Percentiles rank a stretch among this genome's conserved stretches.
Conservation (phyloP, 2,888 invertebrate genomes). For the Bombylius major region DNA sequence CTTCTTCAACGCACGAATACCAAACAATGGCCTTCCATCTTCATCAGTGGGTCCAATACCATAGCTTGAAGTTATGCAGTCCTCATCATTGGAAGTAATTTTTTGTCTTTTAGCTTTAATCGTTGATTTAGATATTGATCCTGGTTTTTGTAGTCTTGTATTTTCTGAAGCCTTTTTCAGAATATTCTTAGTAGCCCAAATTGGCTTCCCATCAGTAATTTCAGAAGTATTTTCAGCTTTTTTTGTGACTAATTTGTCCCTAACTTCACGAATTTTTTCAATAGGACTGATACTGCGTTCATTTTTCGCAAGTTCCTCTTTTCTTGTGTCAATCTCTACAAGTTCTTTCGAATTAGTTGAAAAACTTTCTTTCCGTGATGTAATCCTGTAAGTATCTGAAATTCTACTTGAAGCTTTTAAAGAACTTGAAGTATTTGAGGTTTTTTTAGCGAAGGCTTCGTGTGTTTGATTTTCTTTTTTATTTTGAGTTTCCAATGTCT, state of each 20-base stretch:
- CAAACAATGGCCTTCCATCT: conserved; percentile 65
- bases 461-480: conserved; percentile 13
- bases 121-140: conserved; percentile 25
- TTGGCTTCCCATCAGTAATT: conserved; percentile 43
- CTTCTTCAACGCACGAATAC: conserved; percentile 56
- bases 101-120: conserved; percentile 29
- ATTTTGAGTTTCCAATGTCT: conserved; percentile 39
- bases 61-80: conserved; percentile 66
- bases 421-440: conserved; percentile 8
- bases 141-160: conserved; percentile 33
- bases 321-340: conserved; percentile 11
- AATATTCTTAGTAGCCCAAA: conserved; percentile 49
- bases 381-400: not conserved
- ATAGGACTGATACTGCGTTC: conserved; percentile 23
- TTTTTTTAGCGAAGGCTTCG: not conserved
- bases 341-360: conserved; percentile 11
- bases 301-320: conserved; percentile 16
- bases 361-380: conserved; percentile 7
- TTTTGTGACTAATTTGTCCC: conserved; percentile 24
- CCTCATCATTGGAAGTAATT: conserved; percentile 34
- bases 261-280: conserved; percentile 12
- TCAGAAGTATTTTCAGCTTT: conserved; percentile 32
- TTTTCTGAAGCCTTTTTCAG: conserved; percentile 42
- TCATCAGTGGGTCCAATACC: conserved; percentile 74
- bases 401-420: conserved; percentile 5